phyloP scores from a whole-genome alignment of 2,888 invertebrate species.

The Noctua janthe region DNA sequence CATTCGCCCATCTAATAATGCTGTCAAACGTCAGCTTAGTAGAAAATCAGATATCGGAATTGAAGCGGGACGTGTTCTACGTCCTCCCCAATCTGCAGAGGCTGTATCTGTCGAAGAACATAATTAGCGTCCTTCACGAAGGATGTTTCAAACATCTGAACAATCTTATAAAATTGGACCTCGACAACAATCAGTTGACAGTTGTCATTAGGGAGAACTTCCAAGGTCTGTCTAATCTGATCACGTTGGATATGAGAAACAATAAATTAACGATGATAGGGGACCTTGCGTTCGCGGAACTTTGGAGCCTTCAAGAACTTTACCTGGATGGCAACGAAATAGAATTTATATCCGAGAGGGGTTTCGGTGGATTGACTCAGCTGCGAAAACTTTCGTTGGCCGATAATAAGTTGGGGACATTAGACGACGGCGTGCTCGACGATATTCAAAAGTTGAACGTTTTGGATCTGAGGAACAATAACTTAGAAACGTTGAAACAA shows the following conservation, averaged over 20 bases:
- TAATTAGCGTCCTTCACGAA: constrained; percentile 95
- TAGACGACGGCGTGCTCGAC: constrained; percentile 93
- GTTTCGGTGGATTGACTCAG: constrained; percentile 94
- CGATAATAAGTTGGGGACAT: constrained; percentile 93
- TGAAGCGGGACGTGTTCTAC: constrained; percentile 94
- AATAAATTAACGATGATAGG: constrained; percentile 95
- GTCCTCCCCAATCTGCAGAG: constrained; percentile 93
- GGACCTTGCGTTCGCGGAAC: constrained; percentile 95
- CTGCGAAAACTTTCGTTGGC: constrained; percentile 93
- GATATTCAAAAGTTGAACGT: constrained; percentile 93
- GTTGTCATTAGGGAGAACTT: constrained; percentile 95
- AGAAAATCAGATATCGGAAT: constrained; percentile 94
- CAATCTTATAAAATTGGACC: constrained; percentile 94
- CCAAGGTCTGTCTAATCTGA: constrained; percentile 93
- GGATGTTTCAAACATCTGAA: constrained; percentile 94
- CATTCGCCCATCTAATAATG: constrained; percentile 94
- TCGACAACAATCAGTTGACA: constrained; percentile 94
- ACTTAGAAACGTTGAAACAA: constrained; percentile 93
- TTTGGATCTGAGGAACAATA: constrained; percentile 94
- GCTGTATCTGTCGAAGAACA: constrained; percentile 95
- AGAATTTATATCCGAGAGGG: constrained; percentile 94
- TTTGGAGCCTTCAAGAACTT: constrained; percentile 93
- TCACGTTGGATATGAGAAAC: constrained; percentile 93
- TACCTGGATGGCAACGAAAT: constrained; percentile 93
- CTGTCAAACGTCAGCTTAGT: constrained; percentile 93